Conservation (phyloP, 1,140 invertebrate genomes). For the Drosophila truncata region DNA sequence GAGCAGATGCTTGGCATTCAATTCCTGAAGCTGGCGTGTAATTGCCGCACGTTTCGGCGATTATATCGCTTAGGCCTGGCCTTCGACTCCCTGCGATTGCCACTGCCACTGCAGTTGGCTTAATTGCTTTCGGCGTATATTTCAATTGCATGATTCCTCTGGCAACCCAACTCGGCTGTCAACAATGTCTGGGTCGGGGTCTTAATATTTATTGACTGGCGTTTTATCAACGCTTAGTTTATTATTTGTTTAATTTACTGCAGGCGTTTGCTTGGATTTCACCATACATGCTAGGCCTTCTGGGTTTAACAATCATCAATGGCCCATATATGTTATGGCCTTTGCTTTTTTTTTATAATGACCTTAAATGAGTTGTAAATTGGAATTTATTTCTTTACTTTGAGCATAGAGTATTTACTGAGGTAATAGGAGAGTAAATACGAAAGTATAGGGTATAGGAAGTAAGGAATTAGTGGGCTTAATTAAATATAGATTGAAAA, state of each 20-base stretch:
- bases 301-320: conserved; percentile 1
- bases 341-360: conserved; percentile 11
- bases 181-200: conserved; percentile 31
- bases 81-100: conserved; percentile 12
- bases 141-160: conserved; percentile 39
- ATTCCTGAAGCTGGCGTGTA: conserved; percentile 71
- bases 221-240: conserved; percentile 36
- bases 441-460: too few relatives aligned
- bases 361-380: conserved; percentile 22
- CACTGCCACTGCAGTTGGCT: conserved; percentile 49
- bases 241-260: conserved; percentile 51
- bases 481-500: not conserved
- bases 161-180: conserved; percentile 10
- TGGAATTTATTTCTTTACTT: conserved; percentile 1
- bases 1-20: conserved; percentile 74
- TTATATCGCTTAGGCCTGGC: conserved; percentile 76
- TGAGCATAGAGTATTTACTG: not conserved
- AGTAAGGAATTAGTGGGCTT: too few relatives aligned
- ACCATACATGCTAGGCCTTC: conserved; percentile 9
- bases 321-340: conserved; percentile 12
- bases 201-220: conserved; percentile 34
- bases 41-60: conserved; percentile 80
- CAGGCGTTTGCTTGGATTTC: conserved; percentile 5
- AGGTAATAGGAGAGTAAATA: not conserved
- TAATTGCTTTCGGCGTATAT: conserved; percentile 53